Evolutionary conservation across 2,888 invertebrate genomes (phyloP).

Genomic region (Chrysolina haemoptera): DNA sequence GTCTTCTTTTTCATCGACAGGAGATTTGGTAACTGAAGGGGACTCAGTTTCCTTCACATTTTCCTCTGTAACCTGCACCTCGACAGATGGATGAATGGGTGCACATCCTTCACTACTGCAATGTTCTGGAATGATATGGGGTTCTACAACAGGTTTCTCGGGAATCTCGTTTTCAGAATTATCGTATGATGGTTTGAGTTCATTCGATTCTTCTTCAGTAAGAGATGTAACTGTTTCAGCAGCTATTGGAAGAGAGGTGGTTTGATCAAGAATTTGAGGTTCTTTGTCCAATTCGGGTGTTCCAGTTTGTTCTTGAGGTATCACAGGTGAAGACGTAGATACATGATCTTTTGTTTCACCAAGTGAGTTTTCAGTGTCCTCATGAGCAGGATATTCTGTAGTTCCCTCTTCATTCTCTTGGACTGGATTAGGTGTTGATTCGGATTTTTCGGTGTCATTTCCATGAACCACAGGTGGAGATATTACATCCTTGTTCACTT

Average conservation of each 20-base stretch:
- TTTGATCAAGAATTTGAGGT: constrained; percentile 30
- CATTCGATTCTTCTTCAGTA: constrained; percentile 25
- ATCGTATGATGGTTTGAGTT: constrained; percentile 28
- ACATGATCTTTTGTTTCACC: no score
- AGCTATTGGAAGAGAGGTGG: constrained; percentile 34
- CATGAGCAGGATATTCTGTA: constrained; percentile 26
- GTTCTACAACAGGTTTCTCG: constrained; percentile 26
- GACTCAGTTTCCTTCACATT: neutral
- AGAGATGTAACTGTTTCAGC: constrained; percentile 16
- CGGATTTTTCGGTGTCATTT: no score
- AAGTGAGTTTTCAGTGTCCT: neutral
- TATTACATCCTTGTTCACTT: neutral
- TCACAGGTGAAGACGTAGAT: neutral
- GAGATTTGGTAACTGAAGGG: neutral
- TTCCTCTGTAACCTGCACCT: neutral
- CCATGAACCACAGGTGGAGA: no score
- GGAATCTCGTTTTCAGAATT: constrained; percentile 46
- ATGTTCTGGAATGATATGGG: constrained; percentile 4
- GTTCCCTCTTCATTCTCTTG: no score
- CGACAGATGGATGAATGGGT: neutral
- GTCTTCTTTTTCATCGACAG: constrained; percentile 19
- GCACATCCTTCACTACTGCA: constrained; percentile 20
- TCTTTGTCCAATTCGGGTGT: constrained; percentile 26
- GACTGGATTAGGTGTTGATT: no score
- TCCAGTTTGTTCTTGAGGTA: constrained; percentile 14